Base-by-base conservation (phyloP, 1,140 invertebrate genomes). In the Musca vetustissima region DNA sequence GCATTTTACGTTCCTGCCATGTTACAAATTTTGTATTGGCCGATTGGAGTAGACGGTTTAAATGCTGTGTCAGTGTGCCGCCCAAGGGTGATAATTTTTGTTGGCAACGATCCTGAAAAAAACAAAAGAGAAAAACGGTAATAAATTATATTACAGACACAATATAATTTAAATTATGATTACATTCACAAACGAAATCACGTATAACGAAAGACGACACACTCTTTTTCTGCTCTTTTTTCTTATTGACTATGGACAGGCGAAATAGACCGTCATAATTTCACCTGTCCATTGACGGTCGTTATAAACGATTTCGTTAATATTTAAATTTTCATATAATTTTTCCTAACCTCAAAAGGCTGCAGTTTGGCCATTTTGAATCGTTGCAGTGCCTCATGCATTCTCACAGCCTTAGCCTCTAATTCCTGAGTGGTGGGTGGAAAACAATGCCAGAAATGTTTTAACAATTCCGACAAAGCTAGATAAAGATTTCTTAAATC, bases 381-480 rank as follows among this genome's bases (percentile, higher is more conserved):
- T 77, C 92, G 89, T 65, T 93, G 90, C 61, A 98, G 79, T 0
- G 94, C 94, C 72, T 93, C 90, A 70, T 96, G 92, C 90, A 96
- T 96, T 75, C 90, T 89, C 21, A 89, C 85, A 1, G 92, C 89
- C 83, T 96, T 94, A 32, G 93, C 90, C 77, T 94, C 90, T 13
- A 91, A 83, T 64, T 89, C 87, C 47, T 89, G 87, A 8, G 90
- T 92, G 0, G 92, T 94, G 13, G 92, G 91, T 57, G 96, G 96
- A 85, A 98, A 97, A 82, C 94, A 94, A 25, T 89, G 87, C 96
- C 96, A 98, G 84, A 98, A 96, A 83, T 98, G 95, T 68, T 92
- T 88, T 8, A 98, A 83, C 52, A 98, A 84, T 85, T 98, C 96
- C 71, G 92, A 90, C 2, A 93, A 85, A 15, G 93, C 93, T 14